Base-by-base conservation (phyloP, 2,888 invertebrate species). In the Thysanoteuthis rhombus region DNA sequence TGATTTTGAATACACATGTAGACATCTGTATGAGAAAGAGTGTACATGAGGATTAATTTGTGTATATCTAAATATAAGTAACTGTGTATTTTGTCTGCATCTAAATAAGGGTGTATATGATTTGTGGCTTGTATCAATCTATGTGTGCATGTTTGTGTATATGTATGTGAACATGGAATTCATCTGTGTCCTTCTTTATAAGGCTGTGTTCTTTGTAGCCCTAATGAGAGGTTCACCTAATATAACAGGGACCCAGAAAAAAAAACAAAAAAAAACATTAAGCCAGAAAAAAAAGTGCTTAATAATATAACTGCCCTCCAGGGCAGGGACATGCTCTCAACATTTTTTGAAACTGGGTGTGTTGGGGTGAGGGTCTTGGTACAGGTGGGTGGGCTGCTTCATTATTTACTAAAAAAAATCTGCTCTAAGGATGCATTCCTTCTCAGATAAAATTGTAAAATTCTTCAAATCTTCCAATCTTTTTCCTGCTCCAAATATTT, bases 401-500 rank as follows among this genome's bases (percentile, higher is more conserved):
- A 75, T 75, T 75, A 75, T 75, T 75, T 75, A 75, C 75, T 1
- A n/a, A 75, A 75, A 58, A 75, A 75, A 75, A 75, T n/a, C 16
- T 19, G 75, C 75, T 75, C n/a, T 75, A 75, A 75, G 75, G 75
- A 75, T 75, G 75, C 75, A 75, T 75, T 75, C 75, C 75, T 75
- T 75, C 75, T 75, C 75, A 75, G n/a, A 75, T 75, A 75, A 75
- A 75, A 75, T 75, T 75, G 36, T 75, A 16, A 75, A 75, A 75
- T 75, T 75, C 75, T 75, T 75, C n/a, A 75, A 75, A 75, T 75
- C 75, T 75, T 75, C n/a, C 75, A n/a, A 75, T 75, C n/a, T 75
- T 75, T 75, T 75, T 75, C n/a, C 16, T 75, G 10, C 75, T 75
- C 75, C 75, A 75, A 75, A 75, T 75, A 75, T 75, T 75, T 75